Conservation (phyloP, 2,888 invertebrate genomes). For the Spialia ferax region DNA sequence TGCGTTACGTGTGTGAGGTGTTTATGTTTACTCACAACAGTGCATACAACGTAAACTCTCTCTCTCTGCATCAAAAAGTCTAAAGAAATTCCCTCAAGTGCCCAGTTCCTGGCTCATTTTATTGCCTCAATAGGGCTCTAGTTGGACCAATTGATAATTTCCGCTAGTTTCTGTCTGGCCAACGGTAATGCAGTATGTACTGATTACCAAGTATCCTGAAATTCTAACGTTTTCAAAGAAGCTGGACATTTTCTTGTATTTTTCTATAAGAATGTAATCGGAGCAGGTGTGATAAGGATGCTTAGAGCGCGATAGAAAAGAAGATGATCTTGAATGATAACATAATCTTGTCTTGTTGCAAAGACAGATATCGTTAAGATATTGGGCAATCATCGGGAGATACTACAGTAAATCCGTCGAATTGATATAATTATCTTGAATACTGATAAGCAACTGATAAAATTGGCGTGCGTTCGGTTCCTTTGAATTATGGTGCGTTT, state of each 20-base stretch:
- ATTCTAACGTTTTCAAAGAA: conserved; percentile 2
- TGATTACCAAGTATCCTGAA: conserved; percentile 30
- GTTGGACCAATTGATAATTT: conserved; percentile 75
- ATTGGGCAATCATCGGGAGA: conserved; percentile 10
- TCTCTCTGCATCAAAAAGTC: conserved; percentile 36
- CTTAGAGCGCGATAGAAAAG: neutral
- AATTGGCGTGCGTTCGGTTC: neutral
- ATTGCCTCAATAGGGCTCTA: conserved; percentile 67
- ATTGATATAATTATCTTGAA: conserved; percentile 32
- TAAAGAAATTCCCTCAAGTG: conserved; percentile 61
- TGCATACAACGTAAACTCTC: neutral
- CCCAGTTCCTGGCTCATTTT: conserved; percentile 69
- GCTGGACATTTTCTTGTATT: neutral
- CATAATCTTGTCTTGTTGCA: neutral
- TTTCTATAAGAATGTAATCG: neutral
- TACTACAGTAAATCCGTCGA: conserved; percentile 22
- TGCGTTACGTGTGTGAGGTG: neutral
- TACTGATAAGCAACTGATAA: conserved; percentile 24
- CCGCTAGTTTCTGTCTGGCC: conserved; percentile 65
- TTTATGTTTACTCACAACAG: neutral
- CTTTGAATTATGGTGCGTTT: neutral
- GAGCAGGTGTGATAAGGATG: neutral
- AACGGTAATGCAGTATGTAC: conserved; percentile 41
- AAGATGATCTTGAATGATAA: conserved; percentile 19
- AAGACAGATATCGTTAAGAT: neutral